phyloP scores from a whole-genome alignment of 2,113 vertebrate genomes.

The Hippocampus comes region DNA sequence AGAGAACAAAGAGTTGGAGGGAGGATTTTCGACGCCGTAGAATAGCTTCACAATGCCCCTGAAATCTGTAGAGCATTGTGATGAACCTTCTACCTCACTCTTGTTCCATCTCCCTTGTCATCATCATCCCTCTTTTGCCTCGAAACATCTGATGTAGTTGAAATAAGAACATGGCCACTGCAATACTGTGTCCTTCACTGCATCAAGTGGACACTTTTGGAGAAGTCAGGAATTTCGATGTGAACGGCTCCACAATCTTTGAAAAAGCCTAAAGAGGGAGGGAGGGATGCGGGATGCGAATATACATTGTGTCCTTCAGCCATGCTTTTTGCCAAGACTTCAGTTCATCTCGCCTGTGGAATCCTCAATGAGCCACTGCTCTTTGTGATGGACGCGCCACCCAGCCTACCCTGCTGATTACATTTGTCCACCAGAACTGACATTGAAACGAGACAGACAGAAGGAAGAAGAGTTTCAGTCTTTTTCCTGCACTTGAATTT shows the following conservation, averaged over 20 bases:
- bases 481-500: slow-evolving; percentile 21
- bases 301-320: slow-evolving; percentile 51
- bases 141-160: slow-evolving; percentile 20
- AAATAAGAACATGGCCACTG: slow-evolving; percentile 34
- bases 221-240: slow-evolving; percentile 45
- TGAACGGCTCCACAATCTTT: slow-evolving; percentile 34
- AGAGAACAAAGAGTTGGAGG: slow-evolving; percentile 36
- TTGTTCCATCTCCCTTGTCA: background rate
- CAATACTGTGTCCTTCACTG: slow-evolving; percentile 19
- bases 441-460: slow-evolving; percentile 23
- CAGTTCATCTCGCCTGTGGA: slow-evolving; percentile 47
- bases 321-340: slow-evolving; percentile 35
- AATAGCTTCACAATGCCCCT: slow-evolving; percentile 36
- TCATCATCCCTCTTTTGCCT: slow-evolving; percentile 12
- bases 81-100: slow-evolving; percentile 26
- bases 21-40: slow-evolving; percentile 47
- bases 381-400: slow-evolving; percentile 52
- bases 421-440: slow-evolving; percentile 46
- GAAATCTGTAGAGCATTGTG: slow-evolving; percentile 27
- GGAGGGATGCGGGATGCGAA: slow-evolving; percentile 6
- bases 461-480: slow-evolving; percentile 15
- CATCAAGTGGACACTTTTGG: slow-evolving; percentile 48
- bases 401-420: slow-evolving; percentile 54
- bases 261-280: slow-evolving; percentile 27
- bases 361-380: slow-evolving; percentile 63